phyloP scores from a whole-genome alignment of 1,140 invertebrate species.

The Drosophila chauvacae region DNA sequence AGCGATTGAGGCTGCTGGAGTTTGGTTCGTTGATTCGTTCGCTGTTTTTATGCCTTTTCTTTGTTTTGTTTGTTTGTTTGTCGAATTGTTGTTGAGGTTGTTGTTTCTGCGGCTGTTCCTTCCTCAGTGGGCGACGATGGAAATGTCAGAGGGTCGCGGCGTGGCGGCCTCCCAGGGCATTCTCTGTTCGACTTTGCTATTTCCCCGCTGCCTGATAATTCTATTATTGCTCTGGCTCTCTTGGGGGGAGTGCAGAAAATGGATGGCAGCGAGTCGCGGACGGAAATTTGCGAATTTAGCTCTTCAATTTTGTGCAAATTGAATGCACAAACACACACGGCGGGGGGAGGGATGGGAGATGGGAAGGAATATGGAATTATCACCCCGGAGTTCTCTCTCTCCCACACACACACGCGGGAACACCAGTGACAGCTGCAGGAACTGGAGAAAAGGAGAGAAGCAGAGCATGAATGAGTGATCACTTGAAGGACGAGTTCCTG shows the following conservation, averaged over 20 bases:
- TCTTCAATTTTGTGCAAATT: conserved; percentile 65
- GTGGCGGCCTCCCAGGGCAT: conserved; percentile 64
- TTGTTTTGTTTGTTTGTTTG: conserved; percentile 37
- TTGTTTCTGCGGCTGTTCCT: conserved; percentile 51
- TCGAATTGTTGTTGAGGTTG: conserved; percentile 32
- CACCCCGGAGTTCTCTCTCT: conserved; percentile 1
- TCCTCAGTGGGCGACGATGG: conserved; percentile 54
- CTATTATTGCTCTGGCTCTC: conserved; percentile 59
- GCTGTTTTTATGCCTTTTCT: conserved; percentile 27
- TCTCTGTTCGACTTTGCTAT: conserved; percentile 37
- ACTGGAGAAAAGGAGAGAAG: conserved; percentile 20
- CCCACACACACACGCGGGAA: conserved; percentile 29
- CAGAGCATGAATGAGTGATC: conserved; percentile 16
- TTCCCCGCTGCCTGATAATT: conserved; percentile 54
- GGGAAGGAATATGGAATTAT: conserved; percentile 17
- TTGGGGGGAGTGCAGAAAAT: conserved; percentile 41
- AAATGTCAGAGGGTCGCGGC: conserved; percentile 75
- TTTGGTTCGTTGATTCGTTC: conserved; percentile 47
- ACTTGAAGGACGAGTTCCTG: conserved; percentile 25
- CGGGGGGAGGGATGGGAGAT: not conserved
- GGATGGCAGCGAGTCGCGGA: conserved; percentile 69
- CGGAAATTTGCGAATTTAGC: conserved; percentile 55
- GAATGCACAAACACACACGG: conserved; percentile 59
- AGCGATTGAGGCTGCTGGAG: conserved; percentile 51
- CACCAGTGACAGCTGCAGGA: conserved; percentile 40